Percentiles rank a stretch among this genome's conserved stretches.
phyloP scores from a whole-genome alignment of 2,888 invertebrate genomes.

The Aethes cnicana region DNA sequence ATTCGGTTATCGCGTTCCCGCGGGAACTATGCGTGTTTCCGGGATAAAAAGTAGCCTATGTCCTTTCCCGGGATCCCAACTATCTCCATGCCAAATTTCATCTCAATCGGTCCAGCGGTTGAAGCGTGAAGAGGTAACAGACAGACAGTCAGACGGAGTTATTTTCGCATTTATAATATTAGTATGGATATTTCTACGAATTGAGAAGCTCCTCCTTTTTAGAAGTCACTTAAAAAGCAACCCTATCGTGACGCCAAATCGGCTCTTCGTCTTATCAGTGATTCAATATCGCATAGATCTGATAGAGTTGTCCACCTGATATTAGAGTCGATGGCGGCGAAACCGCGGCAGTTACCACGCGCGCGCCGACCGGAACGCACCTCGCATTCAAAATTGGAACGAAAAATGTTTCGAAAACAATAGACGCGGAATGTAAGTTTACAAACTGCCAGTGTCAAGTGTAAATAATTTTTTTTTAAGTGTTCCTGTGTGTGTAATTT shows the following conservation, averaged over 20 bases:
- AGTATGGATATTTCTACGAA: too few species aligned
- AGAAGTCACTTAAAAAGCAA: conserved; percentile 1
- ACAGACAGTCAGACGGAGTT: too few species aligned
- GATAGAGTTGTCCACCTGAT: conserved; percentile 69
- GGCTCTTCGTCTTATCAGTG: conserved; percentile 9
- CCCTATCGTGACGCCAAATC: conserved; percentile 3
- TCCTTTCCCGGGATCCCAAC: too few species aligned
- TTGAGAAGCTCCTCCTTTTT: too few species aligned
- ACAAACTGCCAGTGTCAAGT: conserved; percentile 44
- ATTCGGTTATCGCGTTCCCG: too few species aligned
- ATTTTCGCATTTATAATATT: too few species aligned
- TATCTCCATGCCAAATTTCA: too few species aligned
- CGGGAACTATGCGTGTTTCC: too few species aligned
- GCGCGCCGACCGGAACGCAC: conserved; percentile 51
- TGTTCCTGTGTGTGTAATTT: conserved; percentile 48
- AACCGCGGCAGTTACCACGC: conserved; percentile 54
- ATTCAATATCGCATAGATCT: conserved; percentile 65
- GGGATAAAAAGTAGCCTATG: too few species aligned
- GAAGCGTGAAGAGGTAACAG: too few species aligned
- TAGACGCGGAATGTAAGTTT: conserved; percentile 38
- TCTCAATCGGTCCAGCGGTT: too few species aligned
- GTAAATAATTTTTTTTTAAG: conserved; percentile 42
- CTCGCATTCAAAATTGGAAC: conserved; percentile 41
- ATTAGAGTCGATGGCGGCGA: conserved; percentile 54
- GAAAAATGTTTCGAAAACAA: conserved; percentile 47